Percentiles rank a stretch among this genome's conserved stretches.
Evolutionary conservation across 2,113 vertebrate species (phyloP).

Genomic region (Etheostoma spectabile): DNA sequence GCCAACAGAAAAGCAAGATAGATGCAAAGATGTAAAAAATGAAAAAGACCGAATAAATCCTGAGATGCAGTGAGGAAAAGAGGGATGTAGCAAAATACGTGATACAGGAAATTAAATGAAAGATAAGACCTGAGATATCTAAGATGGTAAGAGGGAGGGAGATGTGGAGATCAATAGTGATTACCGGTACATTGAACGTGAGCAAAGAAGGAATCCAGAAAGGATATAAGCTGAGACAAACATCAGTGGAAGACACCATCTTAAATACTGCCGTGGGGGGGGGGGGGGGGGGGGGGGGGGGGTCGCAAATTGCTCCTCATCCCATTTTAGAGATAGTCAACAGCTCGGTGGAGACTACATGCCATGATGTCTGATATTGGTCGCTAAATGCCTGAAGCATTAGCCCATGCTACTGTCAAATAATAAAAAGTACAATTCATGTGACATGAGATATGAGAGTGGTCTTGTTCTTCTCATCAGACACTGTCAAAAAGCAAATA

Average conservation of each 20-base stretch:
- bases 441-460: neutral
- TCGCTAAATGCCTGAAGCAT: neutral
- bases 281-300: neutral
- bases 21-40: slow-evolving; percentile 5
- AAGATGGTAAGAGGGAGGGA: neutral
- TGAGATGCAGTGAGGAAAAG: slow-evolving; percentile 9
- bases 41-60: slow-evolving; percentile 1
- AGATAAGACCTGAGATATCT: slow-evolving; percentile 17
- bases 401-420: neutral
- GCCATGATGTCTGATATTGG: neutral
- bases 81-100: neutral
- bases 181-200: slow-evolving; percentile 28
- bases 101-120: slow-evolving; percentile 27
- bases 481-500: neutral
- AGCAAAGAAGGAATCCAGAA: slow-evolving; percentile 22
- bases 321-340: slow-evolving; percentile 3
- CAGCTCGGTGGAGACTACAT: neutral
- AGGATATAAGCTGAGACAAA: slow-evolving; percentile 21
- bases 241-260: slow-evolving; percentile 43
- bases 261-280: neutral
- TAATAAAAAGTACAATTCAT: neutral
- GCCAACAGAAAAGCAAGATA: neutral
- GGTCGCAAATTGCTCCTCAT: neutral
- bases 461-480: neutral
- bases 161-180: slow-evolving; percentile 56